Evolutionary conservation across 2,113 vertebrate species (phyloP).

Genomic region (Gavialis gangeticus): DNA sequence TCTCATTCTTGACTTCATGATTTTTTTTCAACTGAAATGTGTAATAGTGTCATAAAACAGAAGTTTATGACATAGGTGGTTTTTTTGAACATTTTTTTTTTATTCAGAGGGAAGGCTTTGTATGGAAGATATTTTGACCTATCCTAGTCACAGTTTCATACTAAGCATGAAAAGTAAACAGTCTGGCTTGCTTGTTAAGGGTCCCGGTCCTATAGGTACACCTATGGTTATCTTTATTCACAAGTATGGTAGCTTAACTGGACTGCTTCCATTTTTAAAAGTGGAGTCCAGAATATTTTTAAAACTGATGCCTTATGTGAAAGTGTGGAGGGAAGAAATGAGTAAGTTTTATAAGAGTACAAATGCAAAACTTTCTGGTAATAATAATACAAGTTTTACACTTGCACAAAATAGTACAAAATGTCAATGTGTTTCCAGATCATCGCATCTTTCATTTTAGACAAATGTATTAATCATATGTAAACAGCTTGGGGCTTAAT

Average conservation of each 20-base stretch:
- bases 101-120: neutral
- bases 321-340: neutral
- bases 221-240: neutral
- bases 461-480: neutral
- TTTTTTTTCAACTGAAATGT: neutral
- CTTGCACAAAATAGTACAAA: neutral
- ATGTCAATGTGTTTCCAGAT: neutral
- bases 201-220: neutral
- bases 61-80: neutral
- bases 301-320: neutral
- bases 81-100: neutral
- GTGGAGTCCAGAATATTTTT: neutral
- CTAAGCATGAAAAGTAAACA: neutral
- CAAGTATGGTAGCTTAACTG: neutral
- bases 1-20: neutral
- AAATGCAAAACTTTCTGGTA: neutral
- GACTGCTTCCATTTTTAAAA: neutral
- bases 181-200: neutral
- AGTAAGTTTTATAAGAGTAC: neutral
- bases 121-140: neutral
- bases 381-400: too few species aligned
- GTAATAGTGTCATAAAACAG: neutral
- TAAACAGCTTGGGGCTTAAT: neutral
- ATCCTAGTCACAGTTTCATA: neutral
- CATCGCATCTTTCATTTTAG: neutral